Conservation (phyloP, 2,113 vertebrate species). For the Uria lomvia region DNA sequence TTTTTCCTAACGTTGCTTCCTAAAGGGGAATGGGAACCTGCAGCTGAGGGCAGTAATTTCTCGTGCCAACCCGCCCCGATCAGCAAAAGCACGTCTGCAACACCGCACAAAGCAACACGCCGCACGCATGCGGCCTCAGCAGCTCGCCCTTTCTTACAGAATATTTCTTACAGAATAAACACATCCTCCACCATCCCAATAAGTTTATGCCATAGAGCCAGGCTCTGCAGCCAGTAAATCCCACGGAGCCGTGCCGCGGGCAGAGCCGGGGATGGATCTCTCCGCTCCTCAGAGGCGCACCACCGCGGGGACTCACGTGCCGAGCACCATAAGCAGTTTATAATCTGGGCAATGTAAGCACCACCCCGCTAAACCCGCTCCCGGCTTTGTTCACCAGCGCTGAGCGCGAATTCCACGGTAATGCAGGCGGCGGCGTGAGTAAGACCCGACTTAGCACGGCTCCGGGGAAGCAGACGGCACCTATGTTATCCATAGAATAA, state of each 20-base stretch:
- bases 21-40: neutral
- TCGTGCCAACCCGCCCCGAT: fast-evolving
- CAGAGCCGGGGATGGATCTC: neutral
- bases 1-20: neutral
- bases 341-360: neutral
- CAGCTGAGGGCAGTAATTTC: neutral
- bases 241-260: neutral
- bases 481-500: neutral
- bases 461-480: neutral
- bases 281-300: neutral
- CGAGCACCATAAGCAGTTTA: neutral
- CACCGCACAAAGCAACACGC: fast-evolving
- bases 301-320: fast-evolving
- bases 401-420: neutral
- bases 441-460: neutral
- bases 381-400: neutral
- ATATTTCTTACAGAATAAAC: neutral
- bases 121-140: neutral
- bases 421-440: fast-evolving
- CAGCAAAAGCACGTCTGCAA: neutral
- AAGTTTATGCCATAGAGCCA: neutral
- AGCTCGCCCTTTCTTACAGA: neutral
- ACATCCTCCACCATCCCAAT: neutral
- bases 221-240: neutral
- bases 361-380: neutral